A percentile compares a stretch with the other conserved stretches of the same genome.
These are phyloP conservation scores for Potamilus streckersoni DNA, from an alignment of 1,140 invertebrate genomes.

Conservation along the genomic window DNA sequence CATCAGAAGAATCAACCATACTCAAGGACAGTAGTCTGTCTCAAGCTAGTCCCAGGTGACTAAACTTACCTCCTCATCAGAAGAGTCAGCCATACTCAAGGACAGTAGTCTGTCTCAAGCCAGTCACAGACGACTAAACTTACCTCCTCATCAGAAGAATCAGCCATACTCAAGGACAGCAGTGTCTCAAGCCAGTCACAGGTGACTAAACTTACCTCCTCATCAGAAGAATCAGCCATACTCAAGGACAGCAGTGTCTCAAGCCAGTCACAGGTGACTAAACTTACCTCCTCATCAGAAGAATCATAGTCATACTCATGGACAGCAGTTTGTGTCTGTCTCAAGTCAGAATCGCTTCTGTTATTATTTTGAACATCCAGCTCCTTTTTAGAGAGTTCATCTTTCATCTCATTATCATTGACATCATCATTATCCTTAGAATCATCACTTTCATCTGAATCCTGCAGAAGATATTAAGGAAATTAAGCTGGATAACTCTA, in stretches of 20 bases:
- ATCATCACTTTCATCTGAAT: neutral
- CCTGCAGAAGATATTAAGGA: neutral
- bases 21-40: neutral
- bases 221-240: conserved; percentile 88
- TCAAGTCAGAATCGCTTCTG: neutral
- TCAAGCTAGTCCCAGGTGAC: neutral
- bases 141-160: neutral
- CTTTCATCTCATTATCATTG: conserved; percentile 24
- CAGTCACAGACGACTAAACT: neutral
- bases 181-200: neutral
- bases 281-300: conserved; percentile 85
- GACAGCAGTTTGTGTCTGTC: conserved; percentile 20
- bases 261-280: neutral
- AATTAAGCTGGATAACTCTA: too few relatives aligned
- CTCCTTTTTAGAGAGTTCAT: conserved; percentile 12
- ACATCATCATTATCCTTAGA: conserved; percentile 11
- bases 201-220: conserved; percentile 67
- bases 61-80: neutral
- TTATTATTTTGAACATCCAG: neutral
- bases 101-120: too few relatives aligned
- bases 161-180: neutral
- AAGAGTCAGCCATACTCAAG: too few relatives aligned
- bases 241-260: conserved; percentile 70
- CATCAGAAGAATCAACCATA: neutral
- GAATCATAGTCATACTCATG: conserved; percentile 83